Conservation (phyloP, 2,888 invertebrate genomes). For the Gymnocheta viridis region DNA sequence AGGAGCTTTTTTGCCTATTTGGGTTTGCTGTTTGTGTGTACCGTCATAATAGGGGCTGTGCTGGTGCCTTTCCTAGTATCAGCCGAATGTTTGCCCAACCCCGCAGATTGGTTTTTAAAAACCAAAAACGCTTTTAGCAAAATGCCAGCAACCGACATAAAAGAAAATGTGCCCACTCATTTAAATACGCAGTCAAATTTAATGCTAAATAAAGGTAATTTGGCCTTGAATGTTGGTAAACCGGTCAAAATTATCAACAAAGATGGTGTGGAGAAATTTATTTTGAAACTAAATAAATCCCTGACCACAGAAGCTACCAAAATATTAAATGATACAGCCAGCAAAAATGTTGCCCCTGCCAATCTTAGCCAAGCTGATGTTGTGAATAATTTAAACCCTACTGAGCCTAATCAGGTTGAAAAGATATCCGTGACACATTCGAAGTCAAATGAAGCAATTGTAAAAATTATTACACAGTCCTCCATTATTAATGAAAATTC, state of each 20-base stretch:
- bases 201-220: conserved; percentile 58
- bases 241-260: conserved; percentile 77
- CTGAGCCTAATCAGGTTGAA: not conserved
- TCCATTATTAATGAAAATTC: conserved; percentile 23
- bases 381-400: not conserved
- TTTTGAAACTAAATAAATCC: conserved; percentile 76
- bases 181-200: conserved; percentile 42
- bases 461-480: not conserved
- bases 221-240: conserved; percentile 73
- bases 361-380: conserved; percentile 22
- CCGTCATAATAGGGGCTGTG: conserved; percentile 81
- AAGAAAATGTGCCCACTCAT: conserved; percentile 47
- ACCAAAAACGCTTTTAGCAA: conserved; percentile 78
- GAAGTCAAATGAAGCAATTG: not conserved
- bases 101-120: conserved; percentile 81
- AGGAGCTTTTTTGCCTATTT: conserved; percentile 81
- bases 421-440: conserved; percentile 44
- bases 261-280: conserved; percentile 76
- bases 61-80: conserved; percentile 81
- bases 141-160: conserved; percentile 41
- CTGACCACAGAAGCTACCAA: conserved; percentile 6
- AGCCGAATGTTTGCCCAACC: conserved; percentile 80
- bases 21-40: conserved; percentile 81
- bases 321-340: not conserved
- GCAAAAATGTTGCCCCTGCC: not conserved